Conservation (phyloP, 1,140 invertebrate genomes). For the Leptopilina clavipes region DNA sequence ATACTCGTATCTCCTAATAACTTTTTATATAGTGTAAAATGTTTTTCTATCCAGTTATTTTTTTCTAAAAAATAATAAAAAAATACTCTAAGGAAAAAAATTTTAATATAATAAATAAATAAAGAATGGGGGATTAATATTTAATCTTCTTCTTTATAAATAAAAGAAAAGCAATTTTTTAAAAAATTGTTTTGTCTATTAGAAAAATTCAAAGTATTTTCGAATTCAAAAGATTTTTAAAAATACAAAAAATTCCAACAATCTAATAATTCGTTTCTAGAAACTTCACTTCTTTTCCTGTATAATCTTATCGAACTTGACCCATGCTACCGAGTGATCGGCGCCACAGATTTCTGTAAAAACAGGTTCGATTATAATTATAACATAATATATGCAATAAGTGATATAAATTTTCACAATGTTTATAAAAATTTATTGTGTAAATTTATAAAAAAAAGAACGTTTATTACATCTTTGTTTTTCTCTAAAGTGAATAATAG, state of each 20-base stretch:
- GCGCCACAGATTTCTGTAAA: slow-evolving; percentile 8
- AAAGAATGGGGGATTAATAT: no score
- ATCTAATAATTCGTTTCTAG: background rate
- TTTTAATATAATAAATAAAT: no score
- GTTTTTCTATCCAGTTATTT: no score
- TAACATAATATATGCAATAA: background rate
- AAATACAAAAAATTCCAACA: background rate
- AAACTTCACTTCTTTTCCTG: background rate
- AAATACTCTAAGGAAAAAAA: no score
- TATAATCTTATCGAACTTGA: slow-evolving; percentile 32
- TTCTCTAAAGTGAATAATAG: no score
- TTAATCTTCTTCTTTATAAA: no score
- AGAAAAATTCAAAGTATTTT: background rate
- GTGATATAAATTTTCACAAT: background rate
- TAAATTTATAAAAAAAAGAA: background rate
- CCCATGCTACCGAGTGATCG: slow-evolving; percentile 4
- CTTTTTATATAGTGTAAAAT: no score
- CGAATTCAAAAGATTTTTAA: background rate
- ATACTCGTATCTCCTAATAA: background rate
- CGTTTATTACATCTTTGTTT: no score
- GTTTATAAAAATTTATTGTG: no score
- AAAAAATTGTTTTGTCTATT: no score
- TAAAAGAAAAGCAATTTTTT: no score
- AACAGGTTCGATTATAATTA: background rate
- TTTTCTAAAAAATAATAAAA: no score